These are phyloP conservation scores for Pelagia noctiluca DNA, from an alignment of 30 jellyfish, hydroid and myxozoan species.

Conservation along the genomic window DNA sequence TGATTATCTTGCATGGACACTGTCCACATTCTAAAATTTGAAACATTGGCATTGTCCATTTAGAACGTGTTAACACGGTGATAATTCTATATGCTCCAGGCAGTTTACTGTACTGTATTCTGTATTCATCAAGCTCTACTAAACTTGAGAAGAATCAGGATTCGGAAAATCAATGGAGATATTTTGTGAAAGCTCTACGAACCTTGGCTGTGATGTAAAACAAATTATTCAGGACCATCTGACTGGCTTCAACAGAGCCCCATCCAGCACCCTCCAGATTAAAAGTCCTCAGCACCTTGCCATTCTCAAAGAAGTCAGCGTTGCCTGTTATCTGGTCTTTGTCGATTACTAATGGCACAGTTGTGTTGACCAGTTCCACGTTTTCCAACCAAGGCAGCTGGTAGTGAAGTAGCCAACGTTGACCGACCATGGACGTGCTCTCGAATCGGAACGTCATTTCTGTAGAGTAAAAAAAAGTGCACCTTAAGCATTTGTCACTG, in stretches of 20 bases:
- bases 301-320: constrained; percentile 41
- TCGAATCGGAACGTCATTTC: constrained; percentile 95
- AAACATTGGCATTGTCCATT: no score
- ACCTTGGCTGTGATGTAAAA: constrained; percentile 96
- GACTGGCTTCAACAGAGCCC: constrained; percentile 96
- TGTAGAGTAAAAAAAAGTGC: constrained; percentile 2
- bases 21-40: no score
- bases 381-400: constrained; percentile 95
- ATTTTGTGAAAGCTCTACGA: no score
- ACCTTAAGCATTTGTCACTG: neutral
- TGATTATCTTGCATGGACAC: no score
- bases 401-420: constrained; percentile 84
- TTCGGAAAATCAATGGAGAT: no score
- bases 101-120: no score
- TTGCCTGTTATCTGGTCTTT: constrained; percentile 25
- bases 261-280: constrained; percentile 89
- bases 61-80: no score
- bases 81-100: no score
- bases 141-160: no score
- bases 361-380: constrained; percentile 83
- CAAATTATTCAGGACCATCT: constrained; percentile 89
- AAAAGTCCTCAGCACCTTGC: constrained; percentile 67
- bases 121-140: no score
- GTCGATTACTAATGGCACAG: constrained; percentile 40
- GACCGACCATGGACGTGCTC: constrained; percentile 98